A percentile compares a stretch with the other conserved stretches of the same genome.
Evolutionary conservation across 2,888 invertebrate genomes (phyloP).

Genomic region (Pristionchus fissidentatus): DNA sequence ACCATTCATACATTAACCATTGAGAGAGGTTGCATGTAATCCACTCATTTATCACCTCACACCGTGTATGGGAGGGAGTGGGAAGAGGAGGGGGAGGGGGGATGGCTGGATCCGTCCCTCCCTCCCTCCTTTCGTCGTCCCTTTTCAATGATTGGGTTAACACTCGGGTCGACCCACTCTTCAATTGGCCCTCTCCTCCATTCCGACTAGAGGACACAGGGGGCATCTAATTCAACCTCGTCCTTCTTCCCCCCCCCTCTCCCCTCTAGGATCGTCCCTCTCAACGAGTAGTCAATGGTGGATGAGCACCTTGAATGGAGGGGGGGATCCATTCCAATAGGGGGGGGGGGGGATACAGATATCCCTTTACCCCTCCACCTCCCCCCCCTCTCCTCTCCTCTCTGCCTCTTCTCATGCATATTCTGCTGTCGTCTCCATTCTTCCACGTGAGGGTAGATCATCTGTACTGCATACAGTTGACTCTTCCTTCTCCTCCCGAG

Average conservation of each 20-base stretch:
- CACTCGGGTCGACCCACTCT: constrained; percentile 34
- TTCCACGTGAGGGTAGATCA: constrained; percentile 27
- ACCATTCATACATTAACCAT: background rate
- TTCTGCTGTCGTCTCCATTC: background rate
- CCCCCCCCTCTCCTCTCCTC: constrained; percentile 3
- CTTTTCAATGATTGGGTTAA: constrained; percentile 20
- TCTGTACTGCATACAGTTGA: too few relatives aligned
- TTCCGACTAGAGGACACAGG: constrained; percentile 17
- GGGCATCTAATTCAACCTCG: background rate
- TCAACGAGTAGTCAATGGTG: constrained; percentile 12
- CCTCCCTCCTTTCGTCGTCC: background rate
- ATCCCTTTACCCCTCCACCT: constrained; percentile 3
- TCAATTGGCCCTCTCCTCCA: constrained; percentile 26
- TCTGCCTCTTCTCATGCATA: background rate
- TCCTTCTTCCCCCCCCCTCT: background rate
- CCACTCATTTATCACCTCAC: constrained; percentile 15
- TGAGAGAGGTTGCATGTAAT: constrained; percentile 16
- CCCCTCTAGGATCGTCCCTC: background rate
- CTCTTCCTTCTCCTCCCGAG: too few relatives aligned
- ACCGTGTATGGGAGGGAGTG: too few relatives aligned
- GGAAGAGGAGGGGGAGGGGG: background rate
- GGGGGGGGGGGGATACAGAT: too few relatives aligned
- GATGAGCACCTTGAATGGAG: constrained; percentile 22
- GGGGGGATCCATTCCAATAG: constrained; percentile 4
- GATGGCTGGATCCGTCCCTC: background rate